Conservation (phyloP, 1,140 invertebrate genomes). For the Drosophila lowei region DNA sequence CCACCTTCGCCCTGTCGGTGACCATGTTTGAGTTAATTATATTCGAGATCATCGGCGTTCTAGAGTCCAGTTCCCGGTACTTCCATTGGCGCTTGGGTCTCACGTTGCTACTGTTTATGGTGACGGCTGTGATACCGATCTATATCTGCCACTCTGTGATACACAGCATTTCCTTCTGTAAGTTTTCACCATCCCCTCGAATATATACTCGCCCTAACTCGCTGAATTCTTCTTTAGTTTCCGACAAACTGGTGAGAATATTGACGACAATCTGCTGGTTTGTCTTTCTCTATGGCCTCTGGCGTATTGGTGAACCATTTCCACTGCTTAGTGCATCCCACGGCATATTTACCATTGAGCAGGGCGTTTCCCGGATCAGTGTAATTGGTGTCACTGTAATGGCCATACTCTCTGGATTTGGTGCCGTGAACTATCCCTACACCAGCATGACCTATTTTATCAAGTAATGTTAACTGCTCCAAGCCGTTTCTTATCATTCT, state of each 20-base stretch:
- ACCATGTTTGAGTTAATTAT: constrained; percentile 99
- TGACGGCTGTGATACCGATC: constrained; percentile 98
- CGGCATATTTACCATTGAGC: constrained; percentile 83
- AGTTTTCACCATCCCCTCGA: constrained; percentile 78
- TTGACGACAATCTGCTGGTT: constrained; percentile 94
- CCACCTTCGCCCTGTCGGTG: constrained; percentile 98
- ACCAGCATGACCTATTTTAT: constrained; percentile 99
- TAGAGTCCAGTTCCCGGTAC: constrained; percentile 96
- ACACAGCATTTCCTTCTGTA: constrained; percentile 95
- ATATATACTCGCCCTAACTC: neutral
- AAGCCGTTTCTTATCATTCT: constrained; percentile 17
- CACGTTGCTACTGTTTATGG: constrained; percentile 95
- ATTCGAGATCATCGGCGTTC: constrained; percentile 98
- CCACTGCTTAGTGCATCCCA: constrained; percentile 92
- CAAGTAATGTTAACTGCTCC: constrained; percentile 85
- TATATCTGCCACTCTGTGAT: constrained; percentile 98
- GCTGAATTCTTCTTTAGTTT: constrained; percentile 87
- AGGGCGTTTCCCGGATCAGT: constrained; percentile 96
- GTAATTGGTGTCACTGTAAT: constrained; percentile 99
- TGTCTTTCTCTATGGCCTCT: constrained; percentile 97
- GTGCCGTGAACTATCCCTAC: constrained; percentile 99
- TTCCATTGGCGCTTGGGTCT: constrained; percentile 98
- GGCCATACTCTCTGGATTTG: constrained; percentile 99
- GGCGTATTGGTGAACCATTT: constrained; percentile 99
- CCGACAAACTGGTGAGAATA: constrained; percentile 89